phyloP scores from a whole-genome alignment of 2,888 invertebrate species.

The Ditula angustiorana region DNA sequence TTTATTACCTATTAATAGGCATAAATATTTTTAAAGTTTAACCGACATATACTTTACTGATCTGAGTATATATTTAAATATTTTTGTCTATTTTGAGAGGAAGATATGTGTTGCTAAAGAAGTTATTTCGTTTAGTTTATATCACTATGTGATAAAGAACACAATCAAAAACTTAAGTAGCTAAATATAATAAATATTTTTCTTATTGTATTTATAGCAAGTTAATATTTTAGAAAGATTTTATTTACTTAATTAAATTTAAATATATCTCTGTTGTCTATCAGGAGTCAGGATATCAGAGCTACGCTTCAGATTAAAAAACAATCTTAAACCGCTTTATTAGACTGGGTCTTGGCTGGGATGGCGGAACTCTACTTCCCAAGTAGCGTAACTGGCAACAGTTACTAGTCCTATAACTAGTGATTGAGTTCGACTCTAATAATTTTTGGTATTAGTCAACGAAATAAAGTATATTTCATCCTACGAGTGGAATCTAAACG shows the following conservation, averaged over 20 bases:
- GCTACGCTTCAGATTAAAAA: slow-evolving; percentile 33
- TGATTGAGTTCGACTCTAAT: slow-evolving; percentile 36
- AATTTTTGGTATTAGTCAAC: slow-evolving; percentile 23
- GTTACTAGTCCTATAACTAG: slow-evolving; percentile 22
- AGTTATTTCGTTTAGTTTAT: slow-evolving; percentile 49
- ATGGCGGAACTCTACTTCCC: slow-evolving; percentile 12
- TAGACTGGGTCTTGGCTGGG: not conserved
- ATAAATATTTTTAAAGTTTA: slow-evolving; percentile 54
- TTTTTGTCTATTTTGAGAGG: slow-evolving; percentile 63
- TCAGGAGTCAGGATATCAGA: slow-evolving; percentile 20
- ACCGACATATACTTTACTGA: slow-evolving; percentile 35
- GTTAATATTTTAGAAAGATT: slow-evolving; percentile 63
- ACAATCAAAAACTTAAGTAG: slow-evolving; percentile 37
- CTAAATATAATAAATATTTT: slow-evolving; percentile 42
- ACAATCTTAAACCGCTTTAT: slow-evolving; percentile 23
- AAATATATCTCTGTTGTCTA: slow-evolving; percentile 50
- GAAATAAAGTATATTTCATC: slow-evolving; percentile 8
- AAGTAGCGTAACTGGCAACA: slow-evolving; percentile 21
- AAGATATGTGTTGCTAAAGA: slow-evolving; percentile 75
- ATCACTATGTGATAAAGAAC: slow-evolving; percentile 40
- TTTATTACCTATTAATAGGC: slow-evolving; percentile 64
- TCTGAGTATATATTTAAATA: slow-evolving; percentile 48
- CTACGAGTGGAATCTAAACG: not conserved
- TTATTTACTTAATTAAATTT: slow-evolving; percentile 73
- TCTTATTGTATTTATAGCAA: slow-evolving; percentile 50